phyloP scores from a whole-genome alignment of 2,888 invertebrate species.

The Paralinhomoeus sp. region DNA sequence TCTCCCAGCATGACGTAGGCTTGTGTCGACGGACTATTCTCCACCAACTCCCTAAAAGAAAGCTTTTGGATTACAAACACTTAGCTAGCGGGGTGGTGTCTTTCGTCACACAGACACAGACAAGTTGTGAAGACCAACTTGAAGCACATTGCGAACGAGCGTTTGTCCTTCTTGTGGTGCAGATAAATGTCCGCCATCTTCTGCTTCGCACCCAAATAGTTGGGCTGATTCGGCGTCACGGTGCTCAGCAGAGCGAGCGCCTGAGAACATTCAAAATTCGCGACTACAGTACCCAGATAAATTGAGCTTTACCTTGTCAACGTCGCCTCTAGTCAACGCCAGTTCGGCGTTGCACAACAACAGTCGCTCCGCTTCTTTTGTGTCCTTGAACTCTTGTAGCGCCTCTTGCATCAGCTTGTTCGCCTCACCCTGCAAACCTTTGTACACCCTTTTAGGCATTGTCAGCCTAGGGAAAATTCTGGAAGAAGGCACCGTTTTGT shows the following conservation, averaged over 20 bases:
- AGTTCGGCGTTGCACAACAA: conserved; percentile 63
- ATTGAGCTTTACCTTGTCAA: conserved; percentile 42
- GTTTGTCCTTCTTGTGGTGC: conserved; percentile 57
- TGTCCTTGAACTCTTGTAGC: conserved; percentile 37
- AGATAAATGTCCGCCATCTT: conserved; percentile 68
- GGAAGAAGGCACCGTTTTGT: conserved; percentile 11
- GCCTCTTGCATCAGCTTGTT: conserved; percentile 50
- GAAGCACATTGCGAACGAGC: conserved; percentile 63
- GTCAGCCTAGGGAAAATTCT: too few relatives aligned
- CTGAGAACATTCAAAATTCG: too few relatives aligned
- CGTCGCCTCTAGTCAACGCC: conserved; percentile 51
- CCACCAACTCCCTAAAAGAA: conserved; percentile 34
- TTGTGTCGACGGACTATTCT: conserved; percentile 33
- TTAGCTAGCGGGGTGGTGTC: too few relatives aligned
- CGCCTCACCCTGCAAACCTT: conserved; percentile 43
- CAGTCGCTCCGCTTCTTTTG: conserved; percentile 60
- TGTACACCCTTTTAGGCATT: neutral
- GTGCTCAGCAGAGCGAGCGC: conserved; percentile 55
- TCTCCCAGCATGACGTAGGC: conserved; percentile 67
- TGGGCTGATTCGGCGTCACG: conserved; percentile 50
- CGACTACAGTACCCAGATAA: too few relatives aligned
- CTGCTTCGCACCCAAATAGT: conserved; percentile 47
- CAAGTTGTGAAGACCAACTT: conserved; percentile 21
- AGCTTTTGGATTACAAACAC: neutral
- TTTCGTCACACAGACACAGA: neutral